Evolutionary conservation across 2,888 invertebrate genomes (phyloP), one percentile per base, ranked within the genome.

Genomic region (Ophonus ardosiacus): DNA sequence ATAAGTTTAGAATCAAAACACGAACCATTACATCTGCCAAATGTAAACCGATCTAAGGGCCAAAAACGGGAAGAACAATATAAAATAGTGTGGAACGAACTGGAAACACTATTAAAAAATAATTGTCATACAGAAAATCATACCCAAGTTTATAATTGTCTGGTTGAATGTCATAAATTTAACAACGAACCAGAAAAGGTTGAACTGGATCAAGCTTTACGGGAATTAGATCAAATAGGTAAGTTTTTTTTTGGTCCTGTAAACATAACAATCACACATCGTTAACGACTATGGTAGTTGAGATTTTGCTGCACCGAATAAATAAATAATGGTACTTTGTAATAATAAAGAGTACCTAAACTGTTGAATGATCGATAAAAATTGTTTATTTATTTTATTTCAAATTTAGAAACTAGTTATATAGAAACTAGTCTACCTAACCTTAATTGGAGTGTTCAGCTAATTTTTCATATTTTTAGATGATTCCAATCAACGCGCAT

Each of bases 11-110:
- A 98, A 90, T 94, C 95, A 0, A 95, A 97, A 68, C 96, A 97
- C 89, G 98, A 98, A 89, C 93, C 96, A 56, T 93, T 98, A 0
- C 94, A 96, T 0, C 92, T 96, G 0, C 94, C 95, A 0, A 94
- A 94, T 87, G 92, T 95, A 40, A 93, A 95, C 87, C 93, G 96
- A 91, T 94, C 90, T 21, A 92, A 91, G 87, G 92, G 92, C 0
- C 91, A 91, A 8, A 95, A 95, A 21, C 93, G 95, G 86, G 98
- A 98, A 88, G 98, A 98, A 89, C 97, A 98, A 88, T 98, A 98
- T 92, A 94, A 97, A 68, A 93, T 97, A 38, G 94, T 98, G 90
- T 99, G 98, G 96, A 93, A 94, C 40, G 98, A 99, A 90, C 90
- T 98, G 74, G 98, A 98, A 90, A 94, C 95, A 10, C 93, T 98